Evolutionary conservation across 2,797 vertebrate genomes (phyloP).

Genomic region (Lemur catta): DNA sequence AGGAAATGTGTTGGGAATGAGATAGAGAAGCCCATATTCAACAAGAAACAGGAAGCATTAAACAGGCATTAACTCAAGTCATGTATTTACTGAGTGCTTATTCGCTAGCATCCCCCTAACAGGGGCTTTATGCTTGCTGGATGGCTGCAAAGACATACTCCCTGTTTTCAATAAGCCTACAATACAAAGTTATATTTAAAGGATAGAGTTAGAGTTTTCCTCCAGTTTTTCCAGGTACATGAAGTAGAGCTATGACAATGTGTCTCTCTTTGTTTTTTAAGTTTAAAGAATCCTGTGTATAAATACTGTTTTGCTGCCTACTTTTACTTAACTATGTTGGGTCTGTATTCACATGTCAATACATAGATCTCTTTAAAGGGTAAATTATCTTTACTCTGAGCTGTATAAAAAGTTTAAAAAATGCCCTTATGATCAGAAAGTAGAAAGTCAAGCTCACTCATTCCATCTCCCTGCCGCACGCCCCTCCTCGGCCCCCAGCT

Average conservation of each 20-base stretch:
- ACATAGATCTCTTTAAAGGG: conserved; percentile 4
- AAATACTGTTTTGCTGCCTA: background rate
- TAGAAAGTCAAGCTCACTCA: background rate
- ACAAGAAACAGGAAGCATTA: background rate
- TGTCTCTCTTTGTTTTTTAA: background rate
- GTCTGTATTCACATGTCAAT: background rate
- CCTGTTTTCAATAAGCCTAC: background rate
- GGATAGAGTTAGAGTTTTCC: background rate
- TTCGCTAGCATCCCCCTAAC: background rate
- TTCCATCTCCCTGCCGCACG: background rate
- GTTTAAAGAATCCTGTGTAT: background rate
- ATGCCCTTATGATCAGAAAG: background rate
- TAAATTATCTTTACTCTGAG: conserved; percentile 16
- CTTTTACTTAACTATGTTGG: background rate
- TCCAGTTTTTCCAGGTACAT: background rate
- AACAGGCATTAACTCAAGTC: background rate
- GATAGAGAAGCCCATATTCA: background rate
- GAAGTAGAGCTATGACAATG: background rate
- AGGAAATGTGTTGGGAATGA: background rate
- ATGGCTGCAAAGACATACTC: background rate
- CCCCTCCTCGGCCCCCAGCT: accelerated
- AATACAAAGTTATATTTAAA: background rate
- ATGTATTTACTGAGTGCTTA: background rate
- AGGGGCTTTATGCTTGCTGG: background rate
- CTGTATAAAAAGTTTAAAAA: background rate